Evolutionary conservation across 2,888 invertebrate species (phyloP).

Genomic region (Malthinus flaveolus): DNA sequence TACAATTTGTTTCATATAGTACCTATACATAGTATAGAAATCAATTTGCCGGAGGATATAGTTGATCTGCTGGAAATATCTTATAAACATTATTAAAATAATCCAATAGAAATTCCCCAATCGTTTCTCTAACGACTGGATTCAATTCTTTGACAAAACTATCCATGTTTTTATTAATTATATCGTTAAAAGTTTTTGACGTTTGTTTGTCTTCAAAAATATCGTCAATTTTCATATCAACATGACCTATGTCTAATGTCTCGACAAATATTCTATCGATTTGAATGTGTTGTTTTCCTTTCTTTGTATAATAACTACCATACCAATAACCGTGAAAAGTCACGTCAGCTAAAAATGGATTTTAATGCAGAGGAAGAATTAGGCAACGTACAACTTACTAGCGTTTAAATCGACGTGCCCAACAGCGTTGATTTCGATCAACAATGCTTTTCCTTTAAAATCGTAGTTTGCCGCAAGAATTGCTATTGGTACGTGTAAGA

Average conservation of each 20-base stretch:
- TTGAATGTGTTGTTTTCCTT: not conserved
- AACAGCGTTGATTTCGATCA: not conserved
- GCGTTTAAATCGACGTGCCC: not conserved
- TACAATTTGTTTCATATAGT: not conserved
- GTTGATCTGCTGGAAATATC: conserved; percentile 4
- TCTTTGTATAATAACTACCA: conserved; percentile 4
- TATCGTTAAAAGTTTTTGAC: not conserved
- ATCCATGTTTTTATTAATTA: not conserved
- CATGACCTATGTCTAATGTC: not conserved
- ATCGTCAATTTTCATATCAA: not conserved
- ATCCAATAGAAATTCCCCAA: not conserved
- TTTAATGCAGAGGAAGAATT: not conserved
- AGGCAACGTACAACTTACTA: not conserved
- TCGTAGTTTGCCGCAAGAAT: not conserved
- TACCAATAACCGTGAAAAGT: not conserved
- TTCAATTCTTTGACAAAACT: not conserved
- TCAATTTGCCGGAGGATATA: not conserved
- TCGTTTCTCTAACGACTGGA: conserved; percentile 2
- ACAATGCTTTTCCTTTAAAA: not conserved
- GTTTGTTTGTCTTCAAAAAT: not conserved
- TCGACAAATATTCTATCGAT: not conserved
- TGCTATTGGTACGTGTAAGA: not conserved
- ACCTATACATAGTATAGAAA: not conserved
- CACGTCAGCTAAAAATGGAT: not conserved
- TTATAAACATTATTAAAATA: conserved; percentile 3